These are phyloP conservation scores for Tromatobia lineatoria DNA, from an alignment of 2,888 invertebrate species.

Conservation along the genomic window DNA sequence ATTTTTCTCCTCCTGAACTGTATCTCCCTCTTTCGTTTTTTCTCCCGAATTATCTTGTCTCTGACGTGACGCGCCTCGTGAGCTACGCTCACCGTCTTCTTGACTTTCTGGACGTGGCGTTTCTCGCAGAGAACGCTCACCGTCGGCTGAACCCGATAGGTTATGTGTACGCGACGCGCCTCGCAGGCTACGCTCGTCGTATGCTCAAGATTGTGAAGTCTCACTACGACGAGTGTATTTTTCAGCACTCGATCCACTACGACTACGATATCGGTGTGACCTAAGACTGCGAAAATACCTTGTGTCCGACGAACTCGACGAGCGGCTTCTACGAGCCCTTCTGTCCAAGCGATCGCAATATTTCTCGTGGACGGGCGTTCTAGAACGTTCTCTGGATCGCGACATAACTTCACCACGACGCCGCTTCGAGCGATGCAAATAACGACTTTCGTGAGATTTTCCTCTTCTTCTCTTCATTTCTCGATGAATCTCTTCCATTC, in stretches of 20 bases:
- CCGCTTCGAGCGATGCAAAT: neutral
- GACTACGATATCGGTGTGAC: neutral
- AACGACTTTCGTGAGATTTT: neutral
- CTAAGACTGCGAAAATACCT: neutral
- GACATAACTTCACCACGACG: neutral
- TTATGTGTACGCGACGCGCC: neutral
- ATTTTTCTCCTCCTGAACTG: neutral
- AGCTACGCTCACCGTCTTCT: conserved; percentile 2
- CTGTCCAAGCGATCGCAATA: neutral
- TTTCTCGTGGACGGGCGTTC: neutral
- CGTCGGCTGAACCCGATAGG: neutral
- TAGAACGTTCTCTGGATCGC: conserved; percentile 2
- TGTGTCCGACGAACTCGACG: neutral
- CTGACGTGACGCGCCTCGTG: neutral
- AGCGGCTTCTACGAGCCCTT: neutral
- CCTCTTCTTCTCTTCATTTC: neutral
- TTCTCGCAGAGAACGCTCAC: neutral
- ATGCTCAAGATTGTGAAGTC: neutral
- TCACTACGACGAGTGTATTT: neutral
- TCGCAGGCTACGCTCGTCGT: neutral
- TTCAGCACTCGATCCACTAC: too few relatives aligned
- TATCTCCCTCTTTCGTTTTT: neutral
- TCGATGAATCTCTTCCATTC: neutral
- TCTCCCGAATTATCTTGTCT: neutral
- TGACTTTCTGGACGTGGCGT: neutral